These are phyloP conservation scores for Hemistola chrysoprasaria DNA, from an alignment of 2,888 invertebrate species.

Conservation along the genomic window DNA sequence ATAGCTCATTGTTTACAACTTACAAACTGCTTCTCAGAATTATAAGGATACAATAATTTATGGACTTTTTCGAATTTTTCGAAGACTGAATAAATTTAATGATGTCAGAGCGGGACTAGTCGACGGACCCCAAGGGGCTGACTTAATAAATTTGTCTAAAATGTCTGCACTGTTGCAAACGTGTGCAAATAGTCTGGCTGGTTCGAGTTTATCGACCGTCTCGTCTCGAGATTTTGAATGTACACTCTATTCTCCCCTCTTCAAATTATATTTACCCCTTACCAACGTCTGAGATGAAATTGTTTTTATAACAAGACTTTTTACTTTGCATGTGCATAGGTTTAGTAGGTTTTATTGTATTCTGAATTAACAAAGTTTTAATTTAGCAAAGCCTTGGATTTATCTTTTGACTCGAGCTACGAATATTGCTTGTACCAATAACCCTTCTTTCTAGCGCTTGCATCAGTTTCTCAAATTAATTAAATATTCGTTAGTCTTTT, in stretches of 20 bases:
- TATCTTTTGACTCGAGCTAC: too few relatives aligned
- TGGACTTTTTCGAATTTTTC: too few relatives aligned
- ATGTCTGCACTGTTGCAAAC: slow-evolving; percentile 51
- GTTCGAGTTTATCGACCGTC: slow-evolving; percentile 71
- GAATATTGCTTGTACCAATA: background rate
- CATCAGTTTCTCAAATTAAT: slow-evolving; percentile 4
- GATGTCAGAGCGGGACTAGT: too few relatives aligned
- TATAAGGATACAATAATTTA: too few relatives aligned
- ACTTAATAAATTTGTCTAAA: slow-evolving; percentile 42
- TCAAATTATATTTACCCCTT: background rate
- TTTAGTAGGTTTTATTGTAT: too few relatives aligned
- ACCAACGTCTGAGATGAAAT: too few relatives aligned
- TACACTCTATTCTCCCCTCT: slow-evolving; percentile 31
- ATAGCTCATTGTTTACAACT: slow-evolving; percentile 40
- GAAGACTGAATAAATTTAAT: too few relatives aligned
- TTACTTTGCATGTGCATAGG: too few relatives aligned
- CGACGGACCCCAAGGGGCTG: slow-evolving; percentile 18
- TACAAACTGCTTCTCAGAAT: slow-evolving; percentile 21
- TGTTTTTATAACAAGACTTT: too few relatives aligned
- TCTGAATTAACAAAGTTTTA: too few relatives aligned
- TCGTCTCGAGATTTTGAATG: slow-evolving; percentile 44
- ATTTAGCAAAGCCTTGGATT: too few relatives aligned
- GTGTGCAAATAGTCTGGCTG: slow-evolving; percentile 38
- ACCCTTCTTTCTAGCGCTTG: slow-evolving; percentile 4
- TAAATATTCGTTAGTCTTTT: slow-evolving; percentile 8